Percentiles rank a stretch among this genome's conserved stretches.
phyloP scores from a whole-genome alignment of 2,797 vertebrate species.

The Enteromius argenteus region DNA sequence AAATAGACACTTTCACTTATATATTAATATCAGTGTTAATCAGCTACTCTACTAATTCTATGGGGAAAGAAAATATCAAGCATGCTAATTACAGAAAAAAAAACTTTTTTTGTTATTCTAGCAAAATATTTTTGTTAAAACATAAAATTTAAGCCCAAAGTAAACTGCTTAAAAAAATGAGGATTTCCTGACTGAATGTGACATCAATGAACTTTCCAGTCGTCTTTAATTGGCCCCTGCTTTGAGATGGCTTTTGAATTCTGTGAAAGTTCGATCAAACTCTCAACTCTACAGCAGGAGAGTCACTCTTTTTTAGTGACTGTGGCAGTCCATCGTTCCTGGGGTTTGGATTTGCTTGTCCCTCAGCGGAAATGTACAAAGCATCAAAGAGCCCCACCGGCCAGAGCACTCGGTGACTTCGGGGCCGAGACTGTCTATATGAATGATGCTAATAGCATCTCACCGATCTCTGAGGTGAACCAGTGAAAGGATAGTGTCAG shows the following conservation, averaged over 20 bases:
- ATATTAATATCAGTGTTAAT: neutral
- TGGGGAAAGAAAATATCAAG: too few species aligned
- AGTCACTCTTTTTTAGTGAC: constrained; percentile 43
- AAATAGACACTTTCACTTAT: neutral
- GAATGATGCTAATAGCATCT: constrained; percentile 69
- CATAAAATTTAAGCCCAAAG: neutral
- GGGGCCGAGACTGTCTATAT: constrained; percentile 61
- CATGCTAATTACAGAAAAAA: too few species aligned
- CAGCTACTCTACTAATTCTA: too few species aligned
- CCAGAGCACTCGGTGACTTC: constrained; percentile 49
- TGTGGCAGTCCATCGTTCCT: constrained; percentile 56
- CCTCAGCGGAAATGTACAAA: constrained; percentile 53
- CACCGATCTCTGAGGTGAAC: constrained; percentile 60
- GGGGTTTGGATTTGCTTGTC: constrained; percentile 56
- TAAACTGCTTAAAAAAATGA: constrained; percentile 10
- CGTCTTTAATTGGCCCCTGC: constrained; percentile 43
- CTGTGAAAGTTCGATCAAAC: constrained; percentile 39
- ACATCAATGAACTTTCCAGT: constrained; percentile 42
- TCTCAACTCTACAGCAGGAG: constrained; percentile 50
- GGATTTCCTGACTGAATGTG: constrained; percentile 33
- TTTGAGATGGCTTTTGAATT: constrained; percentile 53
- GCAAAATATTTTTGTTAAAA: neutral
- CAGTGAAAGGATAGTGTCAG: constrained; percentile 63
- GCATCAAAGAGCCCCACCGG: constrained; percentile 62
- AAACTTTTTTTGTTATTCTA: neutral